Evolutionary conservation across 2,113 vertebrate genomes (phyloP), one percentile per base, ranked within the genome.

Genomic region (Leptocoma aspasia): DNA sequence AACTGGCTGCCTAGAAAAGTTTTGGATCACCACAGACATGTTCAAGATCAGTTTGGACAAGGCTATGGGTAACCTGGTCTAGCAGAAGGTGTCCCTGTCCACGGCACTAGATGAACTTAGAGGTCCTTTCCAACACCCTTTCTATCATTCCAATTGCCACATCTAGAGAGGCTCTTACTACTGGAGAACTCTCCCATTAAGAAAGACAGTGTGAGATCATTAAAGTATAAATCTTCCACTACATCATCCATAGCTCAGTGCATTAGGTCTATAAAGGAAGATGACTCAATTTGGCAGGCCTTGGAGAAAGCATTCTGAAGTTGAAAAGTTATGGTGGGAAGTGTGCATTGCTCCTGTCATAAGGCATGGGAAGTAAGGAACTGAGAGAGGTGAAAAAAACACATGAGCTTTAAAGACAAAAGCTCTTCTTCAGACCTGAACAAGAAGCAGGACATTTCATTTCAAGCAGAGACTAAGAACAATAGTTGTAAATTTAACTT

Each of bases 1-100:
- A 61, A 17, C 11, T 59, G 18, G 28, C 19, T 22, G 1, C 13
- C 15, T 17, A 37, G 39, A 53, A n/a, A 42, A 42, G 11, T 4
- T 61, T 45, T 41, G 33, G 10, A 7, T 13, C 2, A 1, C 31
- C 42, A 11, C 10, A 22, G 8, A 20, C 2, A 3, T 5, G 26
- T 61, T 71, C 20, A 71, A 66, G 22, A 21, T 5, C 16, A 56
- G 3, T 5, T 1, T 60, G 61, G 26, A 65, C 2, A 3, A 42
- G n/a, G 9, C 20, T 41, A 16, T 47, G 22, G 27, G 17, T 26
- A 57, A 66, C 13, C 11, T 84, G 57, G 1, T n/a, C 8, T n/a
- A 22, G 15, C 17, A 27, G 6, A 76, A 60, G 8, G 1, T 52
- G 37, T 22, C 10, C 22, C 14, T 54, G 15, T 13, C 11, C 13